phyloP scores from a whole-genome alignment of 2,888 invertebrate genomes.

The Platyscelio sp. region DNA sequence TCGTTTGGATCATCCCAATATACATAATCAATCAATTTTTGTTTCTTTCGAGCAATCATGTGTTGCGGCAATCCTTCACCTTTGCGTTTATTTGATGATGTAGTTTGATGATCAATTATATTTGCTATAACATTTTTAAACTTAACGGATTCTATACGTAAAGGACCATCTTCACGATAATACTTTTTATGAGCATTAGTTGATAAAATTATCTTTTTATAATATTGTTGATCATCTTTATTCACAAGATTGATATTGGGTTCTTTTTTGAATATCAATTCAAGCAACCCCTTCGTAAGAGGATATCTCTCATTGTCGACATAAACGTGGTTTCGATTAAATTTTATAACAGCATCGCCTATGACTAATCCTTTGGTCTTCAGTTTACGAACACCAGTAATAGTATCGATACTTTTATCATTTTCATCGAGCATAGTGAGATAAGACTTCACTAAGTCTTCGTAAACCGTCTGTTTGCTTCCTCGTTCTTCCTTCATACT shows the following conservation, averaged over 20 bases:
- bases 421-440: constrained; percentile 20
- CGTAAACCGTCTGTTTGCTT: too few species aligned
- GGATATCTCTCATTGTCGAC: constrained; percentile 12
- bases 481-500: too few species aligned
- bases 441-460: neutral
- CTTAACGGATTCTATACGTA: neutral
- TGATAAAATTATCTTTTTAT: constrained; percentile 46
- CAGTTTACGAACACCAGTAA: constrained; percentile 27
- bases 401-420: constrained; percentile 22
- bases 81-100: neutral
- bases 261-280: constrained; percentile 17
- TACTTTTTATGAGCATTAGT: constrained; percentile 66
- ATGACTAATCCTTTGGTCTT: constrained; percentile 22
- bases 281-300: constrained; percentile 9
- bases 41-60: neutral
- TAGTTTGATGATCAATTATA: neutral
- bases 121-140: constrained; percentile 31
- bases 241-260: constrained; percentile 12
- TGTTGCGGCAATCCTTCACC: neutral
- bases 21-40: constrained; percentile 46
- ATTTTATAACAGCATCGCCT: constrained; percentile 21
- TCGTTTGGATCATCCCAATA: constrained; percentile 69
- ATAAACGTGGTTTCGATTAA: neutral
- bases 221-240: constrained; percentile 33
- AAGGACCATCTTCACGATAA: constrained; percentile 14